phyloP scores from a whole-genome alignment of 2,113 vertebrate species.

The Saguinus midas region DNA sequence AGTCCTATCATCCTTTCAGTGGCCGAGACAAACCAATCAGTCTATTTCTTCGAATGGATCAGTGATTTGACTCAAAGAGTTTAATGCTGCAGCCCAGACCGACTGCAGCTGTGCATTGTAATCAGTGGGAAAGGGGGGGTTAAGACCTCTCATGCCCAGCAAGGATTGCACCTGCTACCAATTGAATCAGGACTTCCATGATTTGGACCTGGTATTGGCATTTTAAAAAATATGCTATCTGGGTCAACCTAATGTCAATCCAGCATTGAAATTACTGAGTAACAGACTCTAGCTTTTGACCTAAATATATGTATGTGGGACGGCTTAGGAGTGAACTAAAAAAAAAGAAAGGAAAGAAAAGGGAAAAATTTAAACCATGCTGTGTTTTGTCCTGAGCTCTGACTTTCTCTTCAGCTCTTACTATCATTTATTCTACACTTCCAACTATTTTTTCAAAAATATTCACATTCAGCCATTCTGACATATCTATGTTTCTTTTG shows the following conservation, averaged over 20 bases:
- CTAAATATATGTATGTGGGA: neutral
- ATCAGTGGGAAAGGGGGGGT: neutral
- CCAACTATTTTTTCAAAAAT: neutral
- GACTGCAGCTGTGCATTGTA: neutral
- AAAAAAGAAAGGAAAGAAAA: neutral
- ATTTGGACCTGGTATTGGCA: neutral
- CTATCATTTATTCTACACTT: neutral
- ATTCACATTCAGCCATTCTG: neutral
- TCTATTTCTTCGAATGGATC: neutral
- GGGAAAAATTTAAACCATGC: neutral
- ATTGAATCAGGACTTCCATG: neutral
- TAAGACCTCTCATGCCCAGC: neutral
- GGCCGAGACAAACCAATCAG: neutral
- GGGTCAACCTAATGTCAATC: neutral
- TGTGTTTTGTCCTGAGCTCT: no score
- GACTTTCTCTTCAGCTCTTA: neutral
- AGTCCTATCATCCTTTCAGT: no score
- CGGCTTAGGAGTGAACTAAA: neutral
- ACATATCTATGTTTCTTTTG: neutral
- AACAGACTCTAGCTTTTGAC: neutral
- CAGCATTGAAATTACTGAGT: no score
- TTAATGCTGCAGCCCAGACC: no score
- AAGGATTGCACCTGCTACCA: no score
- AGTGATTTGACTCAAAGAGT: no score
- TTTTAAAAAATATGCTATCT: neutral